Evolutionary conservation across 1,140 invertebrate species (phyloP), one percentile per base, ranked within the genome.

Genomic region (Eumeta japonica): DNA sequence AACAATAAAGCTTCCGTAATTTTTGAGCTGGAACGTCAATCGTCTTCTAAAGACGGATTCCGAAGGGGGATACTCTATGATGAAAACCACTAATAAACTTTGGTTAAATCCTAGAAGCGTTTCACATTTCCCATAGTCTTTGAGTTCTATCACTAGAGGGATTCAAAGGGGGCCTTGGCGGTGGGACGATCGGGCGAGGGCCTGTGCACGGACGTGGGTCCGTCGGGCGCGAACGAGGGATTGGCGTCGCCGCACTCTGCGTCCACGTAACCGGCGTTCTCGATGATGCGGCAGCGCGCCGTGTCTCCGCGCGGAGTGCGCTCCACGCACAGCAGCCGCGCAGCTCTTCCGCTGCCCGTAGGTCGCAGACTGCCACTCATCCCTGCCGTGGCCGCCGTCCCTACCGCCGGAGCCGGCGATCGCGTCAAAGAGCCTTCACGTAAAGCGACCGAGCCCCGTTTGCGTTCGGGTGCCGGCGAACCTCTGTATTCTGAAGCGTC

Each of bases 1-100:
- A 73, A 73, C 62, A 67, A 65, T 68, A 68, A 68, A 73, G 66
- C 68, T 61, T 64, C 66, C 55, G 61, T 51, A 62, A 71, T 67
- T 46, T n/a, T 71, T 70, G 65, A 71, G 65, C 68, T 58, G 66
- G 68, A 57, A 66, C 45, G 60, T 48, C 41, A 65, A 64, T 52
- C 49, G 62, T 59, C 57, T 60, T 59, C 58, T 58, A 64, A 55
- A 62, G 54, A 62, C 62, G 49, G 4, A n/a, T n/a, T n/a, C n/a
- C 13, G 28, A 33, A 55, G 50, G 45, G 45, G 52, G n/a, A n/a
- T n/a, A n/a, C n/a, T n/a, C n/a, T n/a, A n/a, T n/a, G n/a, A 64
- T 46, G 20, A n/a, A n/a, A 5, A 24, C 20, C 20, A 7, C 5
- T 24, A 24, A n/a, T 24, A 24, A 24, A 24, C 20, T 5, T 52